phyloP scores from a whole-genome alignment of 2,113 vertebrate species.

The Vulpes lagopus region DNA sequence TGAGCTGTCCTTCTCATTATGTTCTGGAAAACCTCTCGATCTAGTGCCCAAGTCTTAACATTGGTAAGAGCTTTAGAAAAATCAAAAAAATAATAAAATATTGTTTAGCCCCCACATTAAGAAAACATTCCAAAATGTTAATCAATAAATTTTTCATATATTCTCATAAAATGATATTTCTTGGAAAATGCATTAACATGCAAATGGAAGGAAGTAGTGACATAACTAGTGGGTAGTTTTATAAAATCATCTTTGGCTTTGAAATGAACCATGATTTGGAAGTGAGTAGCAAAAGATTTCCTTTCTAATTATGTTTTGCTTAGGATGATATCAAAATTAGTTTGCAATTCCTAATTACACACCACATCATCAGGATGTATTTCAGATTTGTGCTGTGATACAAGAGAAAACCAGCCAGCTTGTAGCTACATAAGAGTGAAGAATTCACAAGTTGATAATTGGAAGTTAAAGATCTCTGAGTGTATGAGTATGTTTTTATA shows the following conservation, averaged over 20 bases:
- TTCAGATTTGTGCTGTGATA: not conserved
- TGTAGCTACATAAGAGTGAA: not conserved
- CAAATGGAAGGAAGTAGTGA: not conserved
- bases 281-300: slow-evolving; percentile 41
- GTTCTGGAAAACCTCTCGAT: slow-evolving; percentile 96
- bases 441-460: not conserved
- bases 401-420: slow-evolving; percentile 38
- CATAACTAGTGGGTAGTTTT: not conserved
- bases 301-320: slow-evolving; percentile 71
- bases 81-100: slow-evolving; percentile 58
- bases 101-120: not conserved
- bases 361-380: not conserved
- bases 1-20: slow-evolving; percentile 97
- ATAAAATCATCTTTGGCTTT: slow-evolving; percentile 60
- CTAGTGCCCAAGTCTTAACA: slow-evolving; percentile 94
- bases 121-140: slow-evolving; percentile 42
- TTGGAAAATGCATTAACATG: slow-evolving; percentile 2
- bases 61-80: slow-evolving; percentile 90
- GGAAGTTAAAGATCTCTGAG: slow-evolving; percentile 31
- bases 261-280: slow-evolving; percentile 45
- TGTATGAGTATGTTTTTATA: slow-evolving; percentile 11
- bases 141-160: not conserved
- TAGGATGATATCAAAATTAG: slow-evolving; percentile 61
- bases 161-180: slow-evolving; percentile 11
- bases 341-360: slow-evolving; percentile 19